phyloP scores from a whole-genome alignment of 2,888 invertebrate species.

The Cremastinae sp. region DNA sequence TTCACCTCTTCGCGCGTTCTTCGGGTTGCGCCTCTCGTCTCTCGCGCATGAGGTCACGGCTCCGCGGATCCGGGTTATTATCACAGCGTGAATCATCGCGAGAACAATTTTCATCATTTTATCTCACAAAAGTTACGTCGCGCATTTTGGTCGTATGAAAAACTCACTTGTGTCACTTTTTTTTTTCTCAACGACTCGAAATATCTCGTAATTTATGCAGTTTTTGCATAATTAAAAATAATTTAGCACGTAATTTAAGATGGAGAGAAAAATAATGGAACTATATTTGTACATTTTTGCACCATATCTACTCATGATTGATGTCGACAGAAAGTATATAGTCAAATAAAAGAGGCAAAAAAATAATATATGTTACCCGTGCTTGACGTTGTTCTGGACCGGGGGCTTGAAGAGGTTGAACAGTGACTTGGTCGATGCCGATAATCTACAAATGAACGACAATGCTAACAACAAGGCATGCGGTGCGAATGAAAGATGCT shows the following conservation, averaged over 20 bases:
- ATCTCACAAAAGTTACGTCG: not conserved
- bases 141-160: not conserved
- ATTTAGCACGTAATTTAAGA: too few relatives aligned
- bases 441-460: conserved; percentile 78
- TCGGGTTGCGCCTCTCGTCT: conserved; percentile 12
- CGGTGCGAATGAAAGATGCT: conserved; percentile 68
- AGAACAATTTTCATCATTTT: conserved; percentile 2
- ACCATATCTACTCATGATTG: too few relatives aligned
- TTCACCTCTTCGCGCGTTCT: conserved; percentile 6
- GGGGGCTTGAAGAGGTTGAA: conserved; percentile 81
- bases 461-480: conserved; percentile 76
- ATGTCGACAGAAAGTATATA: too few relatives aligned
- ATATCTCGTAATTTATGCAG: too few relatives aligned
- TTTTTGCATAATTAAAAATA: too few relatives aligned
- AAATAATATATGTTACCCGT: conserved; percentile 76
- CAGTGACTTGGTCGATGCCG: conserved; percentile 80
- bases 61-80: conserved; percentile 14
- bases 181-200: not conserved
- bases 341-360: conserved; percentile 7
- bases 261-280: too few relatives aligned
- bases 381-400: conserved; percentile 79
- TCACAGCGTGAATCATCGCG: conserved; percentile 5
- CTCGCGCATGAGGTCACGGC: conserved; percentile 26
- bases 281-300: too few relatives aligned
- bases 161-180: not conserved